Base-by-base conservation (phyloP, 2,888 invertebrate genomes). In the Thecocarcelia acutangulata region DNA sequence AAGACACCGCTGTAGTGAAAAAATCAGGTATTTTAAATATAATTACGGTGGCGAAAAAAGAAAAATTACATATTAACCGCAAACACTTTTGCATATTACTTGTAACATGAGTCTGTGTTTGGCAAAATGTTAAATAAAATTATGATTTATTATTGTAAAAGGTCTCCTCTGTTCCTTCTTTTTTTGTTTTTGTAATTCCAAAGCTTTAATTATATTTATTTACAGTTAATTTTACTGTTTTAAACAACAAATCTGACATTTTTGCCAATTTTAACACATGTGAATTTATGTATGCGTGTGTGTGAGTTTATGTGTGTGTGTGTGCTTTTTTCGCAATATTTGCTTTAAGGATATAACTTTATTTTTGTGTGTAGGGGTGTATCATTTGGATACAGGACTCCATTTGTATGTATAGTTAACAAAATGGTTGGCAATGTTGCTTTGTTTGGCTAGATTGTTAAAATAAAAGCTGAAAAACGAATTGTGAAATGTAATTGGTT, bases 161-260 rank as follows among this genome's bases (percentile, higher is more conserved):
- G 24, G 76, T 69, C 76, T 76, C 61, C 61, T 52, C 52, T 54
- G 42, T 24, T 3, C 24, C 46, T 63, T 52, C 42, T 1, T n/a
- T 2, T 58, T 56, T 54, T 46, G 0, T 17, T 58, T 44, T 19
- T 66, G 8, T 58, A 48, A 48, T 68, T 48, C 17, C 28, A 58
- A 54, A 72, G 72, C 78, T 79, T 78, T 73, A 79, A 79, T 79
- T 78, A 66, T 66, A 78, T 66, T 66, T 79, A 73, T 79, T 79
- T 79, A 40, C 72, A 66, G 78, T 79, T 79, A 79, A 73, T 79
- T 79, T 79, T 37, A 59, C 56, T 72, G n/a, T 59, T 79, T 79
- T 79, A 59, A 59, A 28, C 56, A 73, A 52, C 52, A 79, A 79
- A 73, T 79, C 66, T 54, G 66, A 79, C 66, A 79, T 68, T 73